Conservation (phyloP, 1,140 invertebrate species). For the Drepana arcuata region DNA sequence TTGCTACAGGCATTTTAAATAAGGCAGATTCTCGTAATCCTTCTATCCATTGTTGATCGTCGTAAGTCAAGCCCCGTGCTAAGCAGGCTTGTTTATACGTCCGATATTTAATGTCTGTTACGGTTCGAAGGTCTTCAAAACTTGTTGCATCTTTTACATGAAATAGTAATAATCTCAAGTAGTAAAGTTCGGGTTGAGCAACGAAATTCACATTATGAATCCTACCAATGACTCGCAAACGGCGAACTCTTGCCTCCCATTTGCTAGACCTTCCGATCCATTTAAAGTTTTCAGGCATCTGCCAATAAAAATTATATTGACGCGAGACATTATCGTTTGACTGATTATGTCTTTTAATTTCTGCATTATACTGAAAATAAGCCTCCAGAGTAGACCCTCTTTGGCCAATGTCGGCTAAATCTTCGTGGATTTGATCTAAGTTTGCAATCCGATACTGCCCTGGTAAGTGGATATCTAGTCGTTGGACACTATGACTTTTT, state of each 20-base stretch:
- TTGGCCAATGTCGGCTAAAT: conserved; percentile 5
- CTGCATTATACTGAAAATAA: conserved; percentile 7
- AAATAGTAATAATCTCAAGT: conserved; percentile 8
- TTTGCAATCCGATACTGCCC: conserved; percentile 8
- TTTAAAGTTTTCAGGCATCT: conserved; percentile 7
- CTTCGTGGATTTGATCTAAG: conserved; percentile 5
- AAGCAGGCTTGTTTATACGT: conserved; percentile 2
- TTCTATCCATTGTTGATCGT: conserved; percentile 13
- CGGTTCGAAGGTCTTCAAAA: conserved; percentile 9
- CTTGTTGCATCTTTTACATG: conserved; percentile 4
- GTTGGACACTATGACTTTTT: conserved; percentile 9
- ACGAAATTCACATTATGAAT: conserved; percentile 7
- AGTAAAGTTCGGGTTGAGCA: conserved; percentile 6
- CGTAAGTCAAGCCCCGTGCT: conserved; percentile 8
- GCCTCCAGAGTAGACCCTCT: conserved; percentile 6
- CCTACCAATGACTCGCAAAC: conserved; percentile 7
- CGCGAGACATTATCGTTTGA: conserved; percentile 4
- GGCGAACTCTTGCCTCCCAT: conserved; percentile 7
- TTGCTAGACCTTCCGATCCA: conserved; percentile 6
- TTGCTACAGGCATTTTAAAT: conserved; percentile 7
- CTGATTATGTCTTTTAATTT: conserved; percentile 6
- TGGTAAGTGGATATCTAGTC: conserved; percentile 10
- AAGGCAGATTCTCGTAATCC: conserved; percentile 3
- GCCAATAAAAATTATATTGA: conserved; percentile 7
- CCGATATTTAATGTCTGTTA: conserved; percentile 8